Base-by-base conservation (phyloP, 2,888 invertebrate species). In the Tuberolachnus salignus region DNA sequence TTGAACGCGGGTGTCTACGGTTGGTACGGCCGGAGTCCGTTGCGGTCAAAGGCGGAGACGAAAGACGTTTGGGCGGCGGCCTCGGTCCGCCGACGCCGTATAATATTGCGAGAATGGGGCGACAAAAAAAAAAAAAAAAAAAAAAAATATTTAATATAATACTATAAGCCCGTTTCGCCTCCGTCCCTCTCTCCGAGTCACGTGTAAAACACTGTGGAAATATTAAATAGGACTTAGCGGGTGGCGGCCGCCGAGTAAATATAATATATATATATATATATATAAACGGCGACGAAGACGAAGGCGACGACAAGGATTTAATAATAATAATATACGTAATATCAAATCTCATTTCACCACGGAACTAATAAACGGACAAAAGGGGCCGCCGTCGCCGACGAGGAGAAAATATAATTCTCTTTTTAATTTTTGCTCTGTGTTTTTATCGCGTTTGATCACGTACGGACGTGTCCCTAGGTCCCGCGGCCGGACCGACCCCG, bases 341-440 rank as follows among this genome's bases (percentile, higher is more conserved):
- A 75, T 75, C 66, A 75, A 75, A 75, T 75, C 74, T 75, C 74
- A 75, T 75, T 75, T 73, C 34, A 34, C 34, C 67, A 49, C 57
- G 49, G 57, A 78, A 78, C 67, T 78, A 78, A 78, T 78, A 78
- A 78, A 67, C 66, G 67, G 67, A 46, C 9, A 55, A 53, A 16
- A 59, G 44, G 23, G 42, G 71, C 46, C 49, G 46, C 55, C 64
- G 23, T 64, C 23, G 44, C n/a, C 14, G 55, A 26, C 14, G 34
- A 23, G 46, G 66, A 57, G 51, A 49, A 63, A n/a, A n/a, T n/a
- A n/a, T n/a, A n/a, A 67, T 57, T 49, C 67, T 34, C 34, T 6
- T 67, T 78, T 78, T 78, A 78, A 78, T 78, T 78, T 78, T 57
- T 67, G 13, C 53, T 44, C 55, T 8, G 19, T n/a, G 59, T 67